Percentiles rank a stretch among this genome's conserved stretches.
These are phyloP conservation scores for Lutjanus argentimaculatus DNA, from an alignment of 2,797 vertebrate species.

Conservation along the genomic window DNA sequence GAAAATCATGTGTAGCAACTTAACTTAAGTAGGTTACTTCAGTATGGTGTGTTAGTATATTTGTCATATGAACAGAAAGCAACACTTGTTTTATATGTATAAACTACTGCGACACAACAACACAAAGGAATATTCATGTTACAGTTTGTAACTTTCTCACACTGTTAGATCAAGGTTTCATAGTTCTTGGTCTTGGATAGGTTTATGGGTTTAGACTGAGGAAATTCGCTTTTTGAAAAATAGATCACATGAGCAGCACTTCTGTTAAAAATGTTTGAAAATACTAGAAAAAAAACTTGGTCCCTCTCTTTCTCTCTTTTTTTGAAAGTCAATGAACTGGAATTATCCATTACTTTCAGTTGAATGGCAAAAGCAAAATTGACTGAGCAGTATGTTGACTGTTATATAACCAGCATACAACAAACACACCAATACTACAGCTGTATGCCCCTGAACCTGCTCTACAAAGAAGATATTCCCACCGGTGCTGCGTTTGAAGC, in stretches of 20 bases:
- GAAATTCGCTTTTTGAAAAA: not conserved
- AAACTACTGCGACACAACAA: not conserved
- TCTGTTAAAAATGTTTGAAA: conserved; percentile 31
- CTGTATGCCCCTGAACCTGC: conserved; percentile 32
- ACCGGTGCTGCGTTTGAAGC: conserved; percentile 22
- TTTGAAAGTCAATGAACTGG: conserved; percentile 58
- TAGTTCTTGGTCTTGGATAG: not conserved
- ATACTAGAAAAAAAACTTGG: conserved; percentile 14
- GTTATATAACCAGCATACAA: conserved; percentile 65
- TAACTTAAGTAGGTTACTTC: not conserved
- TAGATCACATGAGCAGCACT: not conserved
- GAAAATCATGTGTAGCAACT: not conserved
- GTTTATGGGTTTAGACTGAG: not conserved
- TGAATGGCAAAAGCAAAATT: conserved; percentile 63
- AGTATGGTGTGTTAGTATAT: not conserved
- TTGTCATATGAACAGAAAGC: not conserved
- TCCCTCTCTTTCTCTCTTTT: not conserved
- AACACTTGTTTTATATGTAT: not conserved
- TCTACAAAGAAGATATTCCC: conserved; percentile 17
- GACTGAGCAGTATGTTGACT: conserved; percentile 56
- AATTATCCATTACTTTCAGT: conserved; percentile 69
- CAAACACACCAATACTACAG: conserved; percentile 51
- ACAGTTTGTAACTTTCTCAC: not conserved
- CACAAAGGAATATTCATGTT: not conserved
- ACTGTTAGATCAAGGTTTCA: not conserved